These are phyloP conservation scores for Sarcoramphus papa DNA, from an alignment of 2,797 vertebrate genomes.

Conservation along the genomic window DNA sequence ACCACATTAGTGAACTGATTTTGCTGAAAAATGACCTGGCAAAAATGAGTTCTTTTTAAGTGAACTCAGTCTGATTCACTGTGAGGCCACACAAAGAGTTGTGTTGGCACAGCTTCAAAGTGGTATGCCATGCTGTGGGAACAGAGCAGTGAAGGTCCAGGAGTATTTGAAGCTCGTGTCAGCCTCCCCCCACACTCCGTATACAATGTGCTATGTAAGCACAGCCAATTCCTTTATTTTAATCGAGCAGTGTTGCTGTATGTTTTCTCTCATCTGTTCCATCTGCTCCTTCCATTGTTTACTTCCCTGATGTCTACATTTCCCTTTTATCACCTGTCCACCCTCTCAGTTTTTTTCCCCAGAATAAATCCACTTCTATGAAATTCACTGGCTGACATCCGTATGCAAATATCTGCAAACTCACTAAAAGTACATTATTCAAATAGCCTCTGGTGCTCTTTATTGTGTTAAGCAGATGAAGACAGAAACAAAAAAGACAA, in stretches of 20 bases:
- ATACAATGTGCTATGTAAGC: background rate
- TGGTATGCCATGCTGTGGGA: background rate
- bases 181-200: background rate
- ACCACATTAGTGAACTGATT: background rate
- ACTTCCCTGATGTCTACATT: background rate
- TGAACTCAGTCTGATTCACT: background rate
- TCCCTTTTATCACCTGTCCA: background rate
- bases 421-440: background rate
- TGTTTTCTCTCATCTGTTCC: background rate
- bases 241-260: background rate
- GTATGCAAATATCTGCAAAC: constrained; percentile 26
- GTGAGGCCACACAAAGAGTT: background rate
- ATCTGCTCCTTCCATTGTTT: background rate
- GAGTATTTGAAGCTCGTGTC: background rate
- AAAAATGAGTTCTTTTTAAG: background rate
- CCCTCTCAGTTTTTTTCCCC: background rate
- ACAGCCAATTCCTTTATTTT: background rate
- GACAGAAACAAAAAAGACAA: background rate
- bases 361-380: background rate
- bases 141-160: background rate
- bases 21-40: constrained; percentile 25
- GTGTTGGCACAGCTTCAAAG: constrained; percentile 22
- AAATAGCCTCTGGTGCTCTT: constrained; percentile 16
- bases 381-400: background rate
- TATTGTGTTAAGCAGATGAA: background rate